Evolutionary conservation across 2,888 invertebrate species (phyloP).

Genomic region (Lepas anatifera): DNA sequence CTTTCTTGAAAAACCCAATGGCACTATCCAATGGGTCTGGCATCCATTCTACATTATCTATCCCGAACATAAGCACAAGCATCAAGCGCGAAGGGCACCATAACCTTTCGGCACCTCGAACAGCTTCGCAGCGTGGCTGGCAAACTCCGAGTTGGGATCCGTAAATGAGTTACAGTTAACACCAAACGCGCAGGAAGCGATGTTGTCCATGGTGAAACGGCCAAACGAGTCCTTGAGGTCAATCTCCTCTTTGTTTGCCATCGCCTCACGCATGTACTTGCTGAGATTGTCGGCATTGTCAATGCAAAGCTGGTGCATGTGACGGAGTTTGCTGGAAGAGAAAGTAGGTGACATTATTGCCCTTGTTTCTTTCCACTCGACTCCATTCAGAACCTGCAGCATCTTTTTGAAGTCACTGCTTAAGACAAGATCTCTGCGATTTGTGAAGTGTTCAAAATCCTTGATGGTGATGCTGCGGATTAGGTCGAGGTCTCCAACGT

Average conservation of each 20-base stretch:
- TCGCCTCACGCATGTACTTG: not conserved
- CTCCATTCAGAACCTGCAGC: not conserved
- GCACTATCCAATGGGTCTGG: not conserved
- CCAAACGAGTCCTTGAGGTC: not conserved
- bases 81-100: not conserved
- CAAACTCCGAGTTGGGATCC: not conserved
- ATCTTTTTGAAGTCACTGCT: not conserved
- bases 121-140: not conserved
- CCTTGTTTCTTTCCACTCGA: not conserved
- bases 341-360: not conserved
- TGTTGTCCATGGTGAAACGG: not conserved
- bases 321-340: not conserved
- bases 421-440: not conserved
- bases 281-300: not conserved
- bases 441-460: constrained; percentile 11
- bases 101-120: not conserved
- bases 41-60: not conserved
- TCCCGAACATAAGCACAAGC: not conserved
- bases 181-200: not conserved
- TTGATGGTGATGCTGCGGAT: constrained; percentile 11
- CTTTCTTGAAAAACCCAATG: not conserved
- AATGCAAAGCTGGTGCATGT: not conserved
- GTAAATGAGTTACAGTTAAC: not conserved
- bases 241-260: not conserved
- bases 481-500: constrained; percentile 9